A percentile compares a stretch with the other conserved stretches of the same genome.
phyloP scores from a whole-genome alignment of 2,797 vertebrate genomes.

The Nyctalus aviator region DNA sequence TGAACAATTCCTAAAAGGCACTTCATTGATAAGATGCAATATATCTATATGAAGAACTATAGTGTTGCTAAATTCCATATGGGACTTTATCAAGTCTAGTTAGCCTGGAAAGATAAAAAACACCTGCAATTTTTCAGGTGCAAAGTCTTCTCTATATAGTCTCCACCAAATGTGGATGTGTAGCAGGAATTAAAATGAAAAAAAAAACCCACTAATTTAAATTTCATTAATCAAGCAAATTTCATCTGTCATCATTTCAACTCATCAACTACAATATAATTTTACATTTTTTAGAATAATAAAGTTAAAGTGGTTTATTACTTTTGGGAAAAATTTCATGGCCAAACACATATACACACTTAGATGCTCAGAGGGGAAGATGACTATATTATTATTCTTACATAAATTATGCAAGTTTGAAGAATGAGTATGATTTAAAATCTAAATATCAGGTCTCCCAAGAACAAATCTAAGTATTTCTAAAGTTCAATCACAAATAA shows the following conservation, averaged over 20 bases:
- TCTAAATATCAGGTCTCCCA: conserved; percentile 78
- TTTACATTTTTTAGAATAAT: neutral
- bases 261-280: neutral
- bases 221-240: neutral
- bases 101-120: conserved; percentile 76
- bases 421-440: conserved; percentile 69
- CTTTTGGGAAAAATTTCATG: neutral
- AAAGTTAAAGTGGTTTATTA: neutral
- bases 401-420: conserved; percentile 25
- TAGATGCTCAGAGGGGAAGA: conserved; percentile 29
- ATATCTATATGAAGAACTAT: conserved; percentile 85
- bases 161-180: neutral
- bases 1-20: conserved; percentile 86
- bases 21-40: conserved; percentile 87
- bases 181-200: neutral
- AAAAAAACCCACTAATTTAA: neutral
- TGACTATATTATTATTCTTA: conserved; percentile 57
- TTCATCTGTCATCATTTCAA: conserved; percentile 49
- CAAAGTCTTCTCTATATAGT: conserved; percentile 66
- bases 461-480: conserved; percentile 74
- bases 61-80: conserved; percentile 85
- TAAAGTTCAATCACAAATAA: conserved; percentile 82
- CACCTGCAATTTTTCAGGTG: conserved; percentile 75
- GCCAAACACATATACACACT: neutral
- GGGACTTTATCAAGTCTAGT: conserved; percentile 84